A percentile compares a stretch with the other conserved stretches of the same genome.
Evolutionary conservation across 2,797 vertebrate species (phyloP).

Genomic region (Rhabdomys pumilio): DNA sequence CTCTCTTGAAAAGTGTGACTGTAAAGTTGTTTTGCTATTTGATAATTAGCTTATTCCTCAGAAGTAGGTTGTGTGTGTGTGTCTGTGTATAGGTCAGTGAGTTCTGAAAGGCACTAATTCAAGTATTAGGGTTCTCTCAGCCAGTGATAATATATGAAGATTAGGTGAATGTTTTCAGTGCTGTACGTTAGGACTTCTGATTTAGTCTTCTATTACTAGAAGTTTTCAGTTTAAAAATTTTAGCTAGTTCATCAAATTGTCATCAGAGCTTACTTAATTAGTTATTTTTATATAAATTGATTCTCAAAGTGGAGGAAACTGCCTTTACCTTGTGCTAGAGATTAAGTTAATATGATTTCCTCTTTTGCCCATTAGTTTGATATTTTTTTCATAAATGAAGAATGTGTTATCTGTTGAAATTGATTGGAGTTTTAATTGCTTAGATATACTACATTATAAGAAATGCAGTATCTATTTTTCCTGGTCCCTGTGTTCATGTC

Average conservation of each 20-base stretch:
- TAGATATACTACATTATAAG: conserved; percentile 51
- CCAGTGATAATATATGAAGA: neutral
- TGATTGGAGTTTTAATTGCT: conserved; percentile 59
- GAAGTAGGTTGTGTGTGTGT: neutral
- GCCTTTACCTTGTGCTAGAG: conserved; percentile 48
- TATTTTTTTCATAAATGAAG: conserved; percentile 37
- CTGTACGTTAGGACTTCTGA: conserved; percentile 26
- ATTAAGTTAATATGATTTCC: conserved; percentile 59
- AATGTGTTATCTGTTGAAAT: conserved; percentile 57
- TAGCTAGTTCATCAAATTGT: conserved; percentile 49
- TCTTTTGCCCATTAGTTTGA: conserved; percentile 46
- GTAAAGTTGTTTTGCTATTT: conserved; percentile 59
- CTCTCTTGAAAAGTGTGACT: conserved; percentile 53
- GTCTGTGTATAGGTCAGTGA: neutral
- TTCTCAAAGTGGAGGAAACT: conserved; percentile 52
- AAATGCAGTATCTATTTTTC: conserved; percentile 4
- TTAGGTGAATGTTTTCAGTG: conserved; percentile 66
- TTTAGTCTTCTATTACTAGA: conserved; percentile 11
- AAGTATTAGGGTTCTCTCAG: conserved; percentile 40
- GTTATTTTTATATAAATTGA: conserved; percentile 71
- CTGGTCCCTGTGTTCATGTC: neutral
- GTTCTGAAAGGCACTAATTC: conserved; percentile 50
- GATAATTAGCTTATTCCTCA: conserved; percentile 56
- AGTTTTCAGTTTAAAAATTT: conserved; percentile 54
- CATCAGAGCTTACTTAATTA: conserved; percentile 39